Evolutionary conservation across 2,888 invertebrate species (phyloP), one percentile per base, ranked within the genome.

Genomic region (Coleophora deauratella): DNA sequence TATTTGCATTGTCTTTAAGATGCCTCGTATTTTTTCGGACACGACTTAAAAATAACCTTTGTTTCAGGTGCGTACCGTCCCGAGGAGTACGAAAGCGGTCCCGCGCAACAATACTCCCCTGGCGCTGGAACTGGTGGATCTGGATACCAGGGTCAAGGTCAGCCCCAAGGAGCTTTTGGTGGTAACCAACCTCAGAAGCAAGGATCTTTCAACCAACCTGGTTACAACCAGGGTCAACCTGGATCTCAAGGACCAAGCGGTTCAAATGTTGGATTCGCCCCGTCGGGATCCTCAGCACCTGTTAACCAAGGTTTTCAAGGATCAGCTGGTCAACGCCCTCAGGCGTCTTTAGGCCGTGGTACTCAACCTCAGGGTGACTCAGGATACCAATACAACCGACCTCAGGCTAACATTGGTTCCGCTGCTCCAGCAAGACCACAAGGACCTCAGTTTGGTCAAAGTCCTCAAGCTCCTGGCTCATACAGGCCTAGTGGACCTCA

Each of bases 21-120:
- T n/a, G n/a, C n/a, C n/a, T n/a, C n/a, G n/a, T n/a, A n/a, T n/a
- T n/a, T n/a, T n/a, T n/a, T n/a, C n/a, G n/a, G n/a, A n/a, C n/a
- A n/a, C n/a, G n/a, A n/a, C n/a, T n/a, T n/a, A n/a, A n/a, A n/a
- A n/a, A 21, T 6, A 21, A 21, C 3, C 21, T 21, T 43, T 21
- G 41, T 68, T 70, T 3, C 56, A 85, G 85, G 85, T 45, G 81
- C 85, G 12, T 85, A 85, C 61, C 65, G 72, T 34, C 80, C 82
- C 0, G 69, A 75, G 27, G 80, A 81, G 60, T 68, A 79, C 41
- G 63, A 66, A 40, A 51, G 59, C 1, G 59, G 42, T 2, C 39
- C 51, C 8, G 43, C 57, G 13, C 65, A 62, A 37, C 56, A 62
- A 42, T 66, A 66, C 54, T 59, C 21, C 3, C 21, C 21, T 21